Evolutionary conservation across 2,888 invertebrate genomes (phyloP).

Genomic region (Tortricodes alternella): DNA sequence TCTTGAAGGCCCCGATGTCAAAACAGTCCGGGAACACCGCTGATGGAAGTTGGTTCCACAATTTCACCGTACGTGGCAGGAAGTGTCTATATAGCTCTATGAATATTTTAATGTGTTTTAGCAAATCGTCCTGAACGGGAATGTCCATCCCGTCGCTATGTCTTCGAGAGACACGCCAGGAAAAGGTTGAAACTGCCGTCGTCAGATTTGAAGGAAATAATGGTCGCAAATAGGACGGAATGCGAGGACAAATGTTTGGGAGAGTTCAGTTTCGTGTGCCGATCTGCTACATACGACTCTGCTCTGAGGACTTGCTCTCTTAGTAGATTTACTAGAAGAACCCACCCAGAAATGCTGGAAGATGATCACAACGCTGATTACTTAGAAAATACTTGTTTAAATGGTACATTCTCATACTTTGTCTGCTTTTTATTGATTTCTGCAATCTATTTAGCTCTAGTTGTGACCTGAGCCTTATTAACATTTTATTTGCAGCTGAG

Average conservation of each 20-base stretch:
- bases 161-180: constrained; percentile 93
- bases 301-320: constrained; percentile 90
- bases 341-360: constrained; percentile 92
- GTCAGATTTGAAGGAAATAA: constrained; percentile 92
- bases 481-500: constrained; percentile 84
- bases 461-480: not conserved
- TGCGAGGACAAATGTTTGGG: constrained; percentile 95
- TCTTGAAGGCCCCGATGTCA: too few relatives aligned
- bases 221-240: constrained; percentile 92
- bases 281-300: constrained; percentile 92
- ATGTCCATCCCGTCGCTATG: constrained; percentile 93
- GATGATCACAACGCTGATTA: constrained; percentile 95
- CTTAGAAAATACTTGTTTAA: constrained; percentile 94
- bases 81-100: not conserved
- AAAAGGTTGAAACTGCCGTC: constrained; percentile 91
- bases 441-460: too few relatives aligned
- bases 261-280: constrained; percentile 94
- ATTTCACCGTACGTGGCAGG: not conserved
- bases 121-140: constrained; percentile 93
- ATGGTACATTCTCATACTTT: too few relatives aligned
- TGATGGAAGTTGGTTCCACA: too few relatives aligned
- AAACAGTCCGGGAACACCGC: too few relatives aligned
- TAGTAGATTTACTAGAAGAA: constrained; percentile 91
- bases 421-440: too few relatives aligned
- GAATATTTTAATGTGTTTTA: constrained; percentile 43